A percentile compares a stretch with the other conserved stretches of the same genome.
Conservation (phyloP, 2,797 vertebrate genomes). For the Aulostomus chinensis region DNA sequence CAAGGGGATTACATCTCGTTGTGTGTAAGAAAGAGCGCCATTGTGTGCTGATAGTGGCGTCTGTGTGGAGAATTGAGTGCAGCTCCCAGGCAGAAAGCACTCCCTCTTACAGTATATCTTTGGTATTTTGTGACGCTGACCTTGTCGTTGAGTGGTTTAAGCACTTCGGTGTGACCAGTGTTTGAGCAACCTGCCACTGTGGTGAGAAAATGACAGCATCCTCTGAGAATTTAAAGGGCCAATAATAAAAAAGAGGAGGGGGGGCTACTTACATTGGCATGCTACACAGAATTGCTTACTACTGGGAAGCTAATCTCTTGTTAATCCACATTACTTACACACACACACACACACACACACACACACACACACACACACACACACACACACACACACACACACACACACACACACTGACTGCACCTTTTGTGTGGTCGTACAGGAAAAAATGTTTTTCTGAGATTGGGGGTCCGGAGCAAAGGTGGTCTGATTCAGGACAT, state of each 20-base stretch:
- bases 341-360: slow-evolving; percentile 45
- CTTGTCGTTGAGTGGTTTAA: slow-evolving; percentile 29
- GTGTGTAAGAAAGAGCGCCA: slow-evolving; percentile 34
- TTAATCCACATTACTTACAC: slow-evolving; percentile 67
- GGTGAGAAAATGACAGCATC: slow-evolving; percentile 69
- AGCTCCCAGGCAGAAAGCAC: slow-evolving; percentile 19
- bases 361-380: no score
- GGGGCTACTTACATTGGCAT: slow-evolving; percentile 35
- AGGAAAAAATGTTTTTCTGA: slow-evolving; percentile 68
- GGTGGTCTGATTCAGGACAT: slow-evolving; percentile 64
- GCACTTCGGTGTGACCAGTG: slow-evolving; percentile 39
- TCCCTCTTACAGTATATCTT: slow-evolving; percentile 40
- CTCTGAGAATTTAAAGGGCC: slow-evolving; percentile 51
- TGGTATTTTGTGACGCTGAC: slow-evolving; percentile 52
- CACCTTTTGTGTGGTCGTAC: slow-evolving; percentile 70
- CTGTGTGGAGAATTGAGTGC: slow-evolving; percentile 6
- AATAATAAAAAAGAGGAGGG: slow-evolving; percentile 5
- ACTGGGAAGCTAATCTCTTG: slow-evolving; percentile 63
- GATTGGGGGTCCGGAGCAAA: slow-evolving; percentile 43
- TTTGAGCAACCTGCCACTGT: slow-evolving; percentile 41
- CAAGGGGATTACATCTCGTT: slow-evolving; percentile 21
- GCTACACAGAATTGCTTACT: slow-evolving; percentile 56
- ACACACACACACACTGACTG: slow-evolving; percentile 59
- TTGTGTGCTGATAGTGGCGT: slow-evolving; percentile 31
- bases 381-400: no score